A percentile compares a stretch with the other conserved stretches of the same genome.
Conservation (phyloP, 1,140 invertebrate species). For the Hestina assimilis region DNA sequence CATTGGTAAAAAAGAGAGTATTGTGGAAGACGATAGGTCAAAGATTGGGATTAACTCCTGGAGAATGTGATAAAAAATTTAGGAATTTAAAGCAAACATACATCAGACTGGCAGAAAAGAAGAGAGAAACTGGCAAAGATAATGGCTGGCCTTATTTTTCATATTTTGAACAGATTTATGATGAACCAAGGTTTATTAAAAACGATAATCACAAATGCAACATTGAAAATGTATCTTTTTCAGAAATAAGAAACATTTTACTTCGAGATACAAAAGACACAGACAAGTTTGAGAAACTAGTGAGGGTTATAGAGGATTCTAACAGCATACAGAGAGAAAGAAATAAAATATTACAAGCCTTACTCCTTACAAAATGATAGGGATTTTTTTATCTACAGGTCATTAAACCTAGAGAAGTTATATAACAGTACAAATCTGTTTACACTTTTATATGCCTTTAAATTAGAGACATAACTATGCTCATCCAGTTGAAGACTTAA, state of each 20-base stretch:
- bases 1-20: conserved; percentile 53
- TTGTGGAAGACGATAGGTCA: conserved; percentile 55
- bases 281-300: conserved; percentile 59
- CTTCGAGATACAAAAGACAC: conserved; percentile 44
- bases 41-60: conserved; percentile 50
- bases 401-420: background rate
- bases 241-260: conserved; percentile 51
- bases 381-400: background rate
- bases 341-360: conserved; percentile 59
- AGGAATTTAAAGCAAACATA: conserved; percentile 71
- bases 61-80: conserved; percentile 69
- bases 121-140: conserved; percentile 44
- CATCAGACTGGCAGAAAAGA: conserved; percentile 55
- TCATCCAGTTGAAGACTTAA: too few relatives aligned
- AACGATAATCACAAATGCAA: conserved; percentile 29
- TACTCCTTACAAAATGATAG: conserved; percentile 46
- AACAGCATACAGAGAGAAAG: conserved; percentile 69
- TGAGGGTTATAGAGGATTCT: conserved; percentile 55
- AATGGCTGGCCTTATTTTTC: conserved; percentile 63
- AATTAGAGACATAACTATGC: too few relatives aligned
- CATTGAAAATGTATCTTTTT: conserved; percentile 39
- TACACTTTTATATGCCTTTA: too few relatives aligned
- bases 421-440: background rate
- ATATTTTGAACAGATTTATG: conserved; percentile 68
- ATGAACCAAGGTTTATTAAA: conserved; percentile 27